Evolutionary conservation across 2,797 vertebrate genomes (phyloP), one percentile per base, ranked within the genome.

Genomic region (Eospalax fontanierii): DNA sequence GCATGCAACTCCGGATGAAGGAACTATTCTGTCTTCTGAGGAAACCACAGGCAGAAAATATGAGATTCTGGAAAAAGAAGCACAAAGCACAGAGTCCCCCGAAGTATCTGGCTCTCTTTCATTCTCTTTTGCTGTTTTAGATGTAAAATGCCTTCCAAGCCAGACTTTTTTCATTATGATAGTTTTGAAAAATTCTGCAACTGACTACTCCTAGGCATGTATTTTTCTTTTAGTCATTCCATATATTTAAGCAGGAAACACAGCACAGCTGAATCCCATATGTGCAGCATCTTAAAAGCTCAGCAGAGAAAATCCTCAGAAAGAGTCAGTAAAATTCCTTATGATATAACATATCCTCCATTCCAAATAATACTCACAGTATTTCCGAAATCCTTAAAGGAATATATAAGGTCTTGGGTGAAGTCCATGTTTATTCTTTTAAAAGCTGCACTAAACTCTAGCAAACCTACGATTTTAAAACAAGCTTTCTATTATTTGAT

Each of bases 261-360:
- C 1, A 71, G 6, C 90, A 89, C 76, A 98, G 96, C 83, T 98
- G 97, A 98, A 90, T 90, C 88, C 95, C 96, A 94, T 88, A 97
- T 93, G 94, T 95, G 59, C 22, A 94, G 40, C 71, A 95, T 97
- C 83, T 85, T 96, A 95, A 97, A 50, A 85, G 75, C 90, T 96
- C 50, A 85, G 91, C 96, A 97, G 96, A 97, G 97, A 98, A 95
- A 97, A 93, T 93, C 82, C 89, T 95, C 59, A 89, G 74, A 88
- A 93, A 79, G 30, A 96, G 90, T 97, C 38, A 97, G 79, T 92
- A 93, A 93, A 66, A 82, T 88, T 90, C 92, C 91, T 71, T 92
- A 12, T 59, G 84, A 97, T 43, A 97, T 30, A 73, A 96, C 61
- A 95, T 54, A 61, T 3, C 95, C 54, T 83, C 70, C 87, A 38